A percentile compares a stretch with the other conserved stretches of the same genome.
phyloP scores from a whole-genome alignment of 2,888 invertebrate species.

The Ecliptopera silaceata region DNA sequence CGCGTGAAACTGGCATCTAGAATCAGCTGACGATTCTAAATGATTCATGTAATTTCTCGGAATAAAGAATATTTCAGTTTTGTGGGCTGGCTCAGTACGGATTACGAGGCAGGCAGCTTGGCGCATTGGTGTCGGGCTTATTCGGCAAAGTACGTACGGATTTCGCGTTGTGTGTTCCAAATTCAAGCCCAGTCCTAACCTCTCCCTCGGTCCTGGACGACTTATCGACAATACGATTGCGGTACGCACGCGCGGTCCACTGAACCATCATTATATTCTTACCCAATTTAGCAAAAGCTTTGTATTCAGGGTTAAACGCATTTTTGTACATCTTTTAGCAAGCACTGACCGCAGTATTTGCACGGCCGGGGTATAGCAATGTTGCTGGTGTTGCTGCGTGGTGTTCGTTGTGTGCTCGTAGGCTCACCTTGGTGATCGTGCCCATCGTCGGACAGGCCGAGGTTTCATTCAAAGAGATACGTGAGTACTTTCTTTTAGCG shows the following conservation, averaged over 20 bases:
- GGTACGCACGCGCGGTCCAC: conserved; percentile 25
- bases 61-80: too few species aligned
- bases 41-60: too few species aligned
- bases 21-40: too few species aligned
- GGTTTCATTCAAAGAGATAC: not conserved
- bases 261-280: conserved; percentile 17
- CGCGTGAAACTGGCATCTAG: too few species aligned
- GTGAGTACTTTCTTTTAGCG: conserved; percentile 4
- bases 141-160: not conserved
- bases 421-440: conserved; percentile 2
- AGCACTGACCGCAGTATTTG: conserved; percentile 14
- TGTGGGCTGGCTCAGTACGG: too few species aligned
- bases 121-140: not conserved
- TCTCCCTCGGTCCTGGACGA: conserved; percentile 13
- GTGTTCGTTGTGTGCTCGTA: not conserved
- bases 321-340: conserved; percentile 20
- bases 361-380: conserved; percentile 9
- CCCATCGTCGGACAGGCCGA: not conserved
- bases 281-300: conserved; percentile 14
- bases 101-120: not conserved
- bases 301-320: conserved; percentile 21
- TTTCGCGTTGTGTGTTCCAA: conserved; percentile 1
- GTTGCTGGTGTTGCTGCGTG: conserved; percentile 12
- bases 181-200: conserved; percentile 8
- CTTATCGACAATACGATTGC: conserved; percentile 27